Base-by-base conservation (phyloP, 1,140 invertebrate species). In the Drosophila pachea region DNA sequence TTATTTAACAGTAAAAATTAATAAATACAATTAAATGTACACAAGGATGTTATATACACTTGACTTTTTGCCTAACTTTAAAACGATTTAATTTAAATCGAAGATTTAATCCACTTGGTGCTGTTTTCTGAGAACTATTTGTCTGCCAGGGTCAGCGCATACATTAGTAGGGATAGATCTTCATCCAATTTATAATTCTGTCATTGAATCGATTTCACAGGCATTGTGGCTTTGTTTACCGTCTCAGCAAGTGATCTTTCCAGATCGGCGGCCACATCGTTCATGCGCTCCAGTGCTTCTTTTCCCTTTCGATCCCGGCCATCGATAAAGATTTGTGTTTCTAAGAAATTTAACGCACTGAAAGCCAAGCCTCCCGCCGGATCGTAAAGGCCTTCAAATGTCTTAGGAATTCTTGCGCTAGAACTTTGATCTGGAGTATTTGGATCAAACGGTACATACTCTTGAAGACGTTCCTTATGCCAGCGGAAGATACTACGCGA, bases 1-100 rank as follows among this genome's bases (percentile, higher is more conserved):
- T 79, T 65, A 73, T 61, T 83, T 75, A 84, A 84, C 81, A 84
- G 86, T 86, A 81, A 77, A 74, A 84, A 86, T 79, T 84, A 79
- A 84, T 84, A 86, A 84, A 84, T 84, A 84, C 77, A 84, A 76
- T 78, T 67, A 77, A 79, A 72, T 76, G 73, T 84, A 70, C 63
- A 76, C 78, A 67, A 54, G 54, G 75, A 63, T 54, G 54, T 62
- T 78, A 73, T 62, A 61, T 65, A 84, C 54, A 68, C 43, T 83
- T 62, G 71, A 86, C 81, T 86, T 79, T 86, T 53, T 49, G 54
- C 81, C 79, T 86, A 83, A 63, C 35, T 58, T 60, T 6, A 43
- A 16, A 7, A 14, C 14, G 38, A 61, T 67, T 67, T 76, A 69
- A 69, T 70, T 76, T 45, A 55, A 54, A 53, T 67, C 60, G 60